Base-by-base conservation (phyloP, 2,888 invertebrate species). In the Andricus curvator region DNA sequence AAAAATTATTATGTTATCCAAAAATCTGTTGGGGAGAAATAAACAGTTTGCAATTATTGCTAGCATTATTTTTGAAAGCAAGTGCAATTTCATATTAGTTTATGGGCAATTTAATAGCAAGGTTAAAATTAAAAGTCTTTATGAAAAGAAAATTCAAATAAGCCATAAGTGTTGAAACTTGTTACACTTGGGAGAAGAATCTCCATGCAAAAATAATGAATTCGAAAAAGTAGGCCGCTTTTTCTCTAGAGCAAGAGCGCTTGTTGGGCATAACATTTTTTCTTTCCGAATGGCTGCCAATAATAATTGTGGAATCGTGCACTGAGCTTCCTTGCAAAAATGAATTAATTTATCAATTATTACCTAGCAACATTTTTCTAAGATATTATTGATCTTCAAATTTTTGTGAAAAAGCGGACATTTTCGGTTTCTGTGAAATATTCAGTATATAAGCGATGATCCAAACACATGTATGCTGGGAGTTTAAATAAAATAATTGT, bases 231-330 rank as follows among this genome's bases (percentile, higher is more conserved):
- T 56, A 56, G 74, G 74, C n/a, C 51, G 41, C 44, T 44, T 48
- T 70, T 70, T 74, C 33, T 74, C n/a, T 56, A 74, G 74, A 74
- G 56, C 74, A 56, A 37, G 48, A 74, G 56, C n/a, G 56, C 56
- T 56, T 70, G 51, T 51, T 56, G 56, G 29, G 74, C 33, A 74
- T 51, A 33, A 33, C 51, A 68, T 48, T 22, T 70, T 70, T n/a
- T 74, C 33, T 48, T 74, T 74, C 48, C 29, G 33, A 74, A 25
- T 51, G 20, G 20, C 20, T 70, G n/a, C 51, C 3, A 70, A 51
- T 33, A 51, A 70, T 51, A 51, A 70, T 67, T 67, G 22, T 17
- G n/a, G 20, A 13, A 48, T 68, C 44, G 22, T 68, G 68, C 48
- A 48, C 17, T 48, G 17, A 48, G 48, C 17, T 48, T 48, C 4